A percentile compares a stretch with the other conserved stretches of the same genome.
Evolutionary conservation across 2,888 invertebrate genomes (phyloP).

Genomic region (Caenorhabditis macrosperma): DNA sequence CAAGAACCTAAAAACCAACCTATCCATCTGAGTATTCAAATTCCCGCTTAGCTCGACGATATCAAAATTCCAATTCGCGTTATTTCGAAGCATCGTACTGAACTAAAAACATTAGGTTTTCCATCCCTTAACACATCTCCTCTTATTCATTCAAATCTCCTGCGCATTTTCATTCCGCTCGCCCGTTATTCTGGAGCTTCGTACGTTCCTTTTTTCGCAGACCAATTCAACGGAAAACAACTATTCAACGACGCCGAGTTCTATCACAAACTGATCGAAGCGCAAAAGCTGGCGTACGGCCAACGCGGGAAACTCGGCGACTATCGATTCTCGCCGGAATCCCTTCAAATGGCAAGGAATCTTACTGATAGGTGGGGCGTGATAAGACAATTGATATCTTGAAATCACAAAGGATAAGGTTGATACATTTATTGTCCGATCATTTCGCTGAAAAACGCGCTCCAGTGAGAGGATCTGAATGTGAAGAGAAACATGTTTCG

Average conservation of each 20-base stretch:
- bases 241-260: constrained; percentile 81
- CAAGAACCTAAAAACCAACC: no score
- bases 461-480: no score
- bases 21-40: no score
- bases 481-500: no score
- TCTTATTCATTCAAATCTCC: no score
- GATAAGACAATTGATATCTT: no score
- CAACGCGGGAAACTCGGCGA: constrained; percentile 84
- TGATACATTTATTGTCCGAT: constrained; percentile 6
- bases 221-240: constrained; percentile 65
- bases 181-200: neutral
- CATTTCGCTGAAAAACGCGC: no score
- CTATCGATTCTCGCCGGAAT: constrained; percentile 85
- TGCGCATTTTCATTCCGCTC: neutral
- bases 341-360: constrained; percentile 85
- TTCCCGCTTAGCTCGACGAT: no score
- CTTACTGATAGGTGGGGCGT: constrained; percentile 83
- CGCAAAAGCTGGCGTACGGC: constrained; percentile 94
- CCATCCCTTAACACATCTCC: no score
- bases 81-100: neutral
- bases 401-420: neutral
- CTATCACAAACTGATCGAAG: constrained; percentile 90
- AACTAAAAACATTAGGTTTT: no score
- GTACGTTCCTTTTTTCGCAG: constrained; percentile 40
- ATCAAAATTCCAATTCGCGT: no score